A percentile compares a stretch with the other conserved stretches of the same genome.
Conservation (phyloP, 2,888 invertebrate genomes). For the Seladonia tumulorum region DNA sequence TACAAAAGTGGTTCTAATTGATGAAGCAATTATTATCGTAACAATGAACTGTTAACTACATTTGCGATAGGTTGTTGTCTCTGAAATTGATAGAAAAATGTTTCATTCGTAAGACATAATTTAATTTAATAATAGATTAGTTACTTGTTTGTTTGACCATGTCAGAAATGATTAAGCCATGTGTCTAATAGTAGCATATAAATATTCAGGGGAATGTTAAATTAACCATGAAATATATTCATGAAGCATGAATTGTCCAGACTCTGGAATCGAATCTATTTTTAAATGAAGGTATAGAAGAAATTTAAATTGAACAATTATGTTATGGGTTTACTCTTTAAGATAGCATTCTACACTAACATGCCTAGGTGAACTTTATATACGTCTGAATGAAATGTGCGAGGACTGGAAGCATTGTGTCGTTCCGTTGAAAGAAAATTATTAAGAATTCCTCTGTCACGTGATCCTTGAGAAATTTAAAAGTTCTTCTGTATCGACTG, state of each 20-base stretch:
- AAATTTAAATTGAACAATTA: not conserved
- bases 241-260: not conserved
- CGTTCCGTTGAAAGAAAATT: conserved; percentile 2
- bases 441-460: not conserved
- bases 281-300: not conserved
- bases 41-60: too few relatives aligned
- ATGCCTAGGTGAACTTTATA: not conserved
- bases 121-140: not conserved
- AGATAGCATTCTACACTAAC: not conserved
- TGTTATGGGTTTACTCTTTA: not conserved
- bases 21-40: not conserved
- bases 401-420: not conserved
- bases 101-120: not conserved
- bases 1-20: not conserved
- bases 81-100: not conserved
- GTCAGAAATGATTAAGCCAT: not conserved
- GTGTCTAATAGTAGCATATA: not conserved
- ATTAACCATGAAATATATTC: not conserved
- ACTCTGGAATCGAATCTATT: not conserved
- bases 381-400: not conserved
- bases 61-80: not conserved
- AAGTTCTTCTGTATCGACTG: conserved; percentile 69
- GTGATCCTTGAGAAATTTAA: conserved; percentile 16
- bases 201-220: not conserved
- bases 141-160: not conserved